phyloP scores from a whole-genome alignment of 2,797 vertebrate genomes.

The Simalia tracyae region DNA sequence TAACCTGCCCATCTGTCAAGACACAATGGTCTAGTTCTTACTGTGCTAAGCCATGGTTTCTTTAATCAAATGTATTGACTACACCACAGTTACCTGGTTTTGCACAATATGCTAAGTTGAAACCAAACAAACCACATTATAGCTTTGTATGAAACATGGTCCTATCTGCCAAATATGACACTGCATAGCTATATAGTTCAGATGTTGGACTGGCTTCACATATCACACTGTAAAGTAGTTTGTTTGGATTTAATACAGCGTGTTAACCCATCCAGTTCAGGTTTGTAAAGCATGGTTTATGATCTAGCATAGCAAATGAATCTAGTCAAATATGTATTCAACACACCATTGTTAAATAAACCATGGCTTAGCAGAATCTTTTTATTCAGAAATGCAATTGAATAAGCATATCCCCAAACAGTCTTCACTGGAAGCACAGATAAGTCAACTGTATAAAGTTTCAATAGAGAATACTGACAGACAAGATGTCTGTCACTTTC shows the following conservation, averaged over 20 bases:
- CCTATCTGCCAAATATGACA: not conserved
- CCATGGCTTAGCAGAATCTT: no score
- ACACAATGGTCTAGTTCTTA: not conserved
- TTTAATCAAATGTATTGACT: not conserved
- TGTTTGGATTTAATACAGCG: not conserved
- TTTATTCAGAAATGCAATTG: not conserved
- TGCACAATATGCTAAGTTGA: not conserved
- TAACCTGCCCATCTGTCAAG: not conserved
- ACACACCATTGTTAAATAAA: no score
- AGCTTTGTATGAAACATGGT: not conserved
- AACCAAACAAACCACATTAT: not conserved
- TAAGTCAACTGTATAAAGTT: accelerated
- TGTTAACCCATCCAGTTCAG: not conserved
- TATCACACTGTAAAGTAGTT: not conserved
- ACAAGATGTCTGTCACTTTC: accelerated
- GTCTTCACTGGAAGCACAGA: not conserved
- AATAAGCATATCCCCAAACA: not conserved
- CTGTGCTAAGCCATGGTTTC: not conserved
- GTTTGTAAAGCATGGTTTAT: not conserved
- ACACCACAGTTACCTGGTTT: not conserved
- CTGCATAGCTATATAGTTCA: not conserved
- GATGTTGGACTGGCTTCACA: not conserved
- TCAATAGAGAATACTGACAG: accelerated
- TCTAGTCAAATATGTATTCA: no score
- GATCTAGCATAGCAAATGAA: no score